phyloP scores from a whole-genome alignment of 1,140 invertebrate genomes.

The Conus betulinus region DNA sequence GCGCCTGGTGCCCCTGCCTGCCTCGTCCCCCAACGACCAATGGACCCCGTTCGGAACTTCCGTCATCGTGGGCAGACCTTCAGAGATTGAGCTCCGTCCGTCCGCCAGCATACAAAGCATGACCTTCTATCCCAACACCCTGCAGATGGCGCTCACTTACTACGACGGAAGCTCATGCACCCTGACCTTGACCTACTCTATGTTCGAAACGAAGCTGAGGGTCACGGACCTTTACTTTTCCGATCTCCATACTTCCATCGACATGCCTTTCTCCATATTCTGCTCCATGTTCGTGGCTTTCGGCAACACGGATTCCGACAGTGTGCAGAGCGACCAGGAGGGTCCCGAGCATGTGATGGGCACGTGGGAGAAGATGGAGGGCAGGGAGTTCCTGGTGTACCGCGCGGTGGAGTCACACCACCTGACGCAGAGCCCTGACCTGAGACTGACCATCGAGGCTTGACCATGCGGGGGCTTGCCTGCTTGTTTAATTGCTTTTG shows the following conservation, averaged over 20 bases:
- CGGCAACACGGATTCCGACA: slow-evolving; percentile 32
- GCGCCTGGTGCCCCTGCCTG: not conserved
- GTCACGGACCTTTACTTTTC: not conserved
- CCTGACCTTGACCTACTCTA: slow-evolving; percentile 18
- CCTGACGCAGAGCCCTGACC: slow-evolving; percentile 27
- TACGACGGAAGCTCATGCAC: slow-evolving; percentile 30
- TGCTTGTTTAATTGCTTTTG: too few relatives aligned
- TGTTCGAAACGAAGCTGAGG: not conserved
- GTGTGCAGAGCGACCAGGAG: slow-evolving; percentile 21
- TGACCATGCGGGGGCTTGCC: not conserved
- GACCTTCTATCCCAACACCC: slow-evolving; percentile 4
- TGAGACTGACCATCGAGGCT: slow-evolving; percentile 14
- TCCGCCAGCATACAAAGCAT: not conserved
- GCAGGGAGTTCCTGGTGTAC: slow-evolving; percentile 20
- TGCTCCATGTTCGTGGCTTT: slow-evolving; percentile 34
- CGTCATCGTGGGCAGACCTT: slow-evolving; percentile 12
- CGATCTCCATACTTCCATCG: not conserved
- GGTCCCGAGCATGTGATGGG: slow-evolving; percentile 27
- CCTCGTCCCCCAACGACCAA: not conserved
- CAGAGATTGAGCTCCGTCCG: not conserved
- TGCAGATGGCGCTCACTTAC: slow-evolving; percentile 22
- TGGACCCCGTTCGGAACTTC: not conserved
- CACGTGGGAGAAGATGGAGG: not conserved
- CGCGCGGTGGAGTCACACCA: slow-evolving; percentile 21
- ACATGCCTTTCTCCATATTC: slow-evolving; percentile 5